phyloP scores from a whole-genome alignment of 2,113 vertebrate species.

The Caretta caretta region DNA sequence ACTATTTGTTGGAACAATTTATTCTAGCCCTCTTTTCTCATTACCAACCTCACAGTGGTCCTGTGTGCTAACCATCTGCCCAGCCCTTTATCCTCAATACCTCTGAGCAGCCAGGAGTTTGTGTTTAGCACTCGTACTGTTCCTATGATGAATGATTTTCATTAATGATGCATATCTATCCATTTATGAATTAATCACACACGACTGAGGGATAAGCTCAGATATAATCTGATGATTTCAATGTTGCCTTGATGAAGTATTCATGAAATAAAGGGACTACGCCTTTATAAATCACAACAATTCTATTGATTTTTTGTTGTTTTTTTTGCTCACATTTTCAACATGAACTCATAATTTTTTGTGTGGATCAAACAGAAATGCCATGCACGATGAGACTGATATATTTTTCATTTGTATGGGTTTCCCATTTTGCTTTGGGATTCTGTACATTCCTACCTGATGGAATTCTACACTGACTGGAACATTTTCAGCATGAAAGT shows the following conservation, averaged over 20 bases:
- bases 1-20: background rate
- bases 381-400: constrained; percentile 53
- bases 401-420: constrained; percentile 55
- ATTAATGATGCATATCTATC: constrained; percentile 14
- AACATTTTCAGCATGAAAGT: background rate
- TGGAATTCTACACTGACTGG: background rate
- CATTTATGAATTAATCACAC: constrained; percentile 63
- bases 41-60: background rate
- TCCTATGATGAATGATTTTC: background rate
- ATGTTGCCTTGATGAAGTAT: constrained; percentile 65
- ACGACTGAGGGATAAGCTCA: constrained; percentile 40
- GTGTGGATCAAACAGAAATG: constrained; percentile 59
- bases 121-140: background rate
- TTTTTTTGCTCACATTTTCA: constrained; percentile 52
- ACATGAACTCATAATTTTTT: constrained; percentile 65
- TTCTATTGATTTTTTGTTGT: constrained; percentile 52
- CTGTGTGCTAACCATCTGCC: background rate
- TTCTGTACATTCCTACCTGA: constrained; percentile 26
- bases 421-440: constrained; percentile 53
- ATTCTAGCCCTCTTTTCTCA: background rate
- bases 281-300: constrained; percentile 69
- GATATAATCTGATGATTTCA: constrained; percentile 48
- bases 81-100: background rate
- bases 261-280: constrained; percentile 41
- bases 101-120: background rate